Evolutionary conservation across 2,797 vertebrate species (phyloP), one percentile per base, ranked within the genome.

Genomic region (Sciaenops ocellatus): DNA sequence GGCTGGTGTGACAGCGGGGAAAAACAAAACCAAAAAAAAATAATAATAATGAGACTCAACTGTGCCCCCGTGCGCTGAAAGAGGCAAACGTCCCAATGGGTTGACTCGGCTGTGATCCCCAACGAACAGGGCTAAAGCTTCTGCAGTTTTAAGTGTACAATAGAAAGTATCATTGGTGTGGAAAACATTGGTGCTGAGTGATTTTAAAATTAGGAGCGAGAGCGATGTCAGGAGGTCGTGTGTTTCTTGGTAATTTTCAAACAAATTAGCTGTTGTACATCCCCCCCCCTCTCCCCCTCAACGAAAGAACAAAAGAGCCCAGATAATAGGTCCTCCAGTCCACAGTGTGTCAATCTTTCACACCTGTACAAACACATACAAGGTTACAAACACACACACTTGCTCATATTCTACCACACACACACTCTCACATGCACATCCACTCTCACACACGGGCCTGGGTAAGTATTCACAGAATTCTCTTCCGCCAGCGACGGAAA

Each of bases 381-480:
- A 79, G 87, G 73, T 80, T 77, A 90, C 84, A 85, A 71, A 90
- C 76, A 67, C 83, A 83, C 51, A 18, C 51, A 66, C 11, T 50
- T 30, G 18, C 30, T 38, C 77, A 26, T 62, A 26, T 20, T 50
- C n/a, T 26, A 22, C 15, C 82, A 46, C 51, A 69, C 75, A 16
- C 65, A 1, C 75, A 47, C 74, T 22, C 76, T 50, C 59, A 61
- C 77, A 28, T 44, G 9, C 67, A 52, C 73, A 22, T 78, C n/a
- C 12, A 12, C 57, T 12, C 78, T 20, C 81, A 52, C 89, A 70
- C 72, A 46, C 57, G 42, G 80, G 84, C 81, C 83, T 86, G 90
- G 83, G 71, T 85, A 79, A 86, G 82, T 91, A 92, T 92, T 92
- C 90, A 94, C 91, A 91, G 86, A 90, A 86, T 85, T 88, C 55